Base-by-base conservation (phyloP, 2,888 invertebrate species). In the Parapristionchus giblindavisi region DNA sequence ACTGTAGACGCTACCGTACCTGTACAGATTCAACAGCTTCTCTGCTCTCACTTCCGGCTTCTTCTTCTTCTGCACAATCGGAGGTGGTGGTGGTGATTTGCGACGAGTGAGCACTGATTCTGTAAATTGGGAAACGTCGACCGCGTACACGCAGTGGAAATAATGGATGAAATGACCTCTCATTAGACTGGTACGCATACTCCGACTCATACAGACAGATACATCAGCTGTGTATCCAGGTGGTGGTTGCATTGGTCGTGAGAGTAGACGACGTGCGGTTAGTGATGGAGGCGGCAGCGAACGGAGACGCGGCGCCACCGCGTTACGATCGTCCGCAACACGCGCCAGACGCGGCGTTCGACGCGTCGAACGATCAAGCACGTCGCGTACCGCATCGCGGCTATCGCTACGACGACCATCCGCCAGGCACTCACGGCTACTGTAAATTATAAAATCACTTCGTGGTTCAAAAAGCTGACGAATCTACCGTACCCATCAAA, bases 1-100 rank as follows among this genome's bases (percentile, higher is more conserved):
- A 3, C 14, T 27, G 11, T 34, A 1, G 58, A 17, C 63, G 17
- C 34, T 21, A 21, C 21, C 66, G 21, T 17, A 71, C 70, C 70
- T 71, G 56, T 71, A 71, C 56, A 71, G 56, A 71, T 27, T 71
- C 40, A 71, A 40, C 29, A 40, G 70, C 21, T 56, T 17, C 70
- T 56, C 56, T 5, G 56, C 56, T 29, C 32, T 56, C 56, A 29
- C 29, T 11, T 40, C 56, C 70, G 36, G 54, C 17, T 52, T 14
- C 38, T 68, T 68, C 52, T 36, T 68, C 52, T 52, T 68, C 68
- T 24, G 14, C 6, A n/a, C 1, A n/a, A n/a, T 21, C 29, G 40
- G 43, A 21, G 40, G 29, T 24, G 63, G 40, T 32, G 40, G 43
- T 17, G 63, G 63, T 11, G 63, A 43, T 65, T 40, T 65, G 63